Percentiles rank a stretch among this genome's conserved stretches.
Conservation (phyloP, 2,113 vertebrate genomes). For the Sprattus sprattus region DNA sequence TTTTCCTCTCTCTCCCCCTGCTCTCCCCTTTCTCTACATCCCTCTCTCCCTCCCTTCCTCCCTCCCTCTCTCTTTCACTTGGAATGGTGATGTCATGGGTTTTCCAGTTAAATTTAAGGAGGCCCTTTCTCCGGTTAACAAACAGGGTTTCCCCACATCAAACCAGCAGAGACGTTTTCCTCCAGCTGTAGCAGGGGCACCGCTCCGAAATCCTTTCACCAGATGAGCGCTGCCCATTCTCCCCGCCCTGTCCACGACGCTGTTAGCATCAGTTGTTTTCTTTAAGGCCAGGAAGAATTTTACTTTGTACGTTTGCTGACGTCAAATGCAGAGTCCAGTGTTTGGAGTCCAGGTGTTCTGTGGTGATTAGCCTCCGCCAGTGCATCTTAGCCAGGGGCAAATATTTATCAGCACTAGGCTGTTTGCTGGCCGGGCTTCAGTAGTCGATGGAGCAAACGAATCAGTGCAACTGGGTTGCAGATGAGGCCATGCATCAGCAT, state of each 20-base stretch:
- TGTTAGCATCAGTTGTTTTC: constrained; percentile 17
- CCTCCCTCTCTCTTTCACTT: constrained; percentile 29
- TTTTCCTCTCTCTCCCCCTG: constrained; percentile 46
- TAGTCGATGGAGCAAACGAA: neutral
- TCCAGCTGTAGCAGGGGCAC: constrained; percentile 43
- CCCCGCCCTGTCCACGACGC: constrained; percentile 25
- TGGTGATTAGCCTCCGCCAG: constrained; percentile 66
- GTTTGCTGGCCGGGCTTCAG: constrained; percentile 51
- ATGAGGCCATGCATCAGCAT: neutral
- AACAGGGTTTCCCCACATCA: constrained; percentile 68
- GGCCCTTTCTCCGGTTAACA: constrained; percentile 56
- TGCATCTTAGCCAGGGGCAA: constrained; percentile 71
- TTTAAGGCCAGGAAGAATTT: neutral
- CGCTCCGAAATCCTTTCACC: constrained; percentile 47
- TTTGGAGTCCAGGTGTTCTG: constrained; percentile 72
- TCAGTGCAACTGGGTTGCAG: neutral
- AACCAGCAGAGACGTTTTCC: constrained; percentile 53
- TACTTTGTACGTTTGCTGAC: constrained; percentile 50
- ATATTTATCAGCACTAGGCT: constrained; percentile 71
- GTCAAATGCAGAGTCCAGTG: constrained; percentile 58
- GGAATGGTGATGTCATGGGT: constrained; percentile 61
- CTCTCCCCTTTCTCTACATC: neutral
- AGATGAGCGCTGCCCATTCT: constrained; percentile 46
- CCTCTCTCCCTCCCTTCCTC: neutral
- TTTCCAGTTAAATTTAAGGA: constrained; percentile 59